Base-by-base conservation (phyloP, 2,113 vertebrate genomes). In the Nematolebias whitei region DNA sequence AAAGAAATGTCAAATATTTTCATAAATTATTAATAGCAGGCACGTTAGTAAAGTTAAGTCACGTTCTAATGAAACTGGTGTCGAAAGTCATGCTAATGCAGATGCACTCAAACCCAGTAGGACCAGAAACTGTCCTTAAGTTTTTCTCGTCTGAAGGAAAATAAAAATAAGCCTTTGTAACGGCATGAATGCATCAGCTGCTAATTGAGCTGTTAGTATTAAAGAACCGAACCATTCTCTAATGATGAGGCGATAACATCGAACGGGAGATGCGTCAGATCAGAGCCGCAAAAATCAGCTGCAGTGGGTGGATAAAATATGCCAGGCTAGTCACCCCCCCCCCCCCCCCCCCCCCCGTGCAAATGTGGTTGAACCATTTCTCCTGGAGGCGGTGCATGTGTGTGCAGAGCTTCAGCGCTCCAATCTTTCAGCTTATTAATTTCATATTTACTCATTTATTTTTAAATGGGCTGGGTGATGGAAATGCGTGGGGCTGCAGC, bases 371-470 rank as follows among this genome's bases (percentile, higher is more conserved):
- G 66, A 86, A 79, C 63, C 71, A 19, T 81, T 75, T 82, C 73
- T 84, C 71, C 86, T 76, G 50, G 75, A 78, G 77, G 78, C 77
- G 47, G 54, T 20, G 56, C 22, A 52, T 23, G 69, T 72, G 83
- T 63, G 70, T 54, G 55, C 69, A 51, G 62, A 80, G 63, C 69
- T 71, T 47, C 45, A 13, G 57, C 26, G 39, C 85, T 78, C 38
- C 76, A 77, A 82, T 88, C 82, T 85, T 76, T 79, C 78, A 77
- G 80, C 78, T 87, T 83, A 89, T 90, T 91, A 85, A 90, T 90
- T 91, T 91, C 87, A 84, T 89, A 92, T 92, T 90, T 89, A 90
- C 85, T 90, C 81, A 86, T 88, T 87, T 89, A 86, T 89, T 91
- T 88, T 89, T 87, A 87, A 85, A 86, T 43, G 77, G 43, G 64